Conservation (phyloP, 2,888 invertebrate genomes). For the Auanema sp. region DNA sequence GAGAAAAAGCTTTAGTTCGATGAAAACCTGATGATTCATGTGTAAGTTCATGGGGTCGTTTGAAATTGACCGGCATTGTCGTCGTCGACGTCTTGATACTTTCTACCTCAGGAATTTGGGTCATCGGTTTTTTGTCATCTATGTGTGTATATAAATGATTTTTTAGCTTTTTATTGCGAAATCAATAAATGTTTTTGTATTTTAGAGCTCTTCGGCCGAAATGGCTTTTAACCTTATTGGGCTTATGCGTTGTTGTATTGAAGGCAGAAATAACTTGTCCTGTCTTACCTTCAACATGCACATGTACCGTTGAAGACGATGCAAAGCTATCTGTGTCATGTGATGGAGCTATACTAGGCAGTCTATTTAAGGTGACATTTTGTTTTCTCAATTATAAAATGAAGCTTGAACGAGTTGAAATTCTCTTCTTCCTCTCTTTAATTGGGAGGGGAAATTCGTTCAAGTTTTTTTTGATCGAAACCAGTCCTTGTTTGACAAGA, state of each 20-base stretch:
- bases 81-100: too few species aligned
- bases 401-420: not conserved
- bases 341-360: constrained; percentile 7
- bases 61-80: too few species aligned
- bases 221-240: not conserved
- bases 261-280: constrained; percentile 10
- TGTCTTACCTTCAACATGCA: constrained; percentile 13
- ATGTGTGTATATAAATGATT: not conserved
- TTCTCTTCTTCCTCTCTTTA: constrained; percentile 3
- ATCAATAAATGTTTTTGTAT: not conserved
- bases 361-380: constrained; percentile 16
- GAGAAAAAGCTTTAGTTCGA: not conserved
- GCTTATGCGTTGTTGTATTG: not conserved
- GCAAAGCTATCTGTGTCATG: constrained; percentile 13
- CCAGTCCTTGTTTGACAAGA: not conserved
- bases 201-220: not conserved
- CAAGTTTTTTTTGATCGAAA: not conserved
- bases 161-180: not conserved
- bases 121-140: constrained; percentile 4
- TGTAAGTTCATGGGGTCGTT: too few species aligned
- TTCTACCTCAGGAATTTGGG: too few species aligned
- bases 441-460: not conserved
- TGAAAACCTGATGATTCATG: too few species aligned
- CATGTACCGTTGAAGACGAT: constrained; percentile 4
- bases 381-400: not conserved